Conservation (phyloP, 92 coral and sea anemone species). For the Chrysogorgia sp. region DNA sequence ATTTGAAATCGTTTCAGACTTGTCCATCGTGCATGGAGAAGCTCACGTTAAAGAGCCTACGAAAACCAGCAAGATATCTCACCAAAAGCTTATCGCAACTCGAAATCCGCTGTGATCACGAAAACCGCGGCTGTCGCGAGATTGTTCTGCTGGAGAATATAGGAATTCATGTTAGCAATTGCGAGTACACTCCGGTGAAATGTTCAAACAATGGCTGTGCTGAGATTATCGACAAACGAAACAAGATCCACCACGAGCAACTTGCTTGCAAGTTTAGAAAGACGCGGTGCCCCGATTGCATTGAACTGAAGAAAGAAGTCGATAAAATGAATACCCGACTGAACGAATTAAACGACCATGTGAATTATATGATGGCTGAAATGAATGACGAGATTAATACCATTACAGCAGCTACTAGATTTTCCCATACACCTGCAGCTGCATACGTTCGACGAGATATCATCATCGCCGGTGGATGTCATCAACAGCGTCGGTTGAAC, state of each 20-base stretch:
- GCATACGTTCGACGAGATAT: not conserved
- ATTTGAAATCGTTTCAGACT: not conserved
- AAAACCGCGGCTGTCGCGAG: conserved; percentile 4
- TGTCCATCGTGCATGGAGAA: conserved; percentile 51
- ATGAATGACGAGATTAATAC: not conserved
- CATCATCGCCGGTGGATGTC: conserved; percentile 1
- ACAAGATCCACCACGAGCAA: not conserved
- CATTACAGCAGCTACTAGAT: not conserved
- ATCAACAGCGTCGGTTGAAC: too few species aligned
- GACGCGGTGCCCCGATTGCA: not conserved
- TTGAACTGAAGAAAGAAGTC: not conserved
- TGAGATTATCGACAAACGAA: not conserved
- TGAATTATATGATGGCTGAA: not conserved
- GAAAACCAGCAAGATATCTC: conserved; percentile 45
- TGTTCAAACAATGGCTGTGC: conserved; percentile 16
- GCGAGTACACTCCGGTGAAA: not conserved
- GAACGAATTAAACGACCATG: too few species aligned
- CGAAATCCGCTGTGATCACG: not conserved
- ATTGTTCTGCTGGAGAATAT: conserved; percentile 6
- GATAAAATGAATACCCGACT: not conserved
- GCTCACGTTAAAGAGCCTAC: conserved; percentile 23
- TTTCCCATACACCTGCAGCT: not conserved
- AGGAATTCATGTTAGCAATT: not conserved
- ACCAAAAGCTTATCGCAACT: not conserved
- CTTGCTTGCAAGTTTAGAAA: not conserved